These are phyloP conservation scores for Hemibates koningsi DNA, from an alignment of 2,113 vertebrate species.

Conservation along the genomic window DNA sequence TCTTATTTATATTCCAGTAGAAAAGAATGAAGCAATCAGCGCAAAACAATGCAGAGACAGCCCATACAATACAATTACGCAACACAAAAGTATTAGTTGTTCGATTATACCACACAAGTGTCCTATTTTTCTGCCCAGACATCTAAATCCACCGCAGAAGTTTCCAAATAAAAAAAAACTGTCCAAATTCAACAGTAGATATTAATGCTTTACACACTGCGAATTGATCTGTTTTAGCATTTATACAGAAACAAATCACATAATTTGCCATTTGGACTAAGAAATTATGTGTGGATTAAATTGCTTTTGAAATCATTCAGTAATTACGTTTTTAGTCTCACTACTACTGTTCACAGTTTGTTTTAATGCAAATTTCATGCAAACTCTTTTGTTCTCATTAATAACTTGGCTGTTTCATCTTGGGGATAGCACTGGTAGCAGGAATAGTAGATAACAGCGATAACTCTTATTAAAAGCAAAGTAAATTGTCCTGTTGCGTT, in stretches of 20 bases:
- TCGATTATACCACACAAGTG: neutral
- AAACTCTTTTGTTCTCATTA: neutral
- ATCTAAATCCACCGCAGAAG: neutral
- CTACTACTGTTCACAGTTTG: neutral
- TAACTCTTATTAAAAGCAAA: conserved; percentile 26
- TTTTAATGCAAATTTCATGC: neutral
- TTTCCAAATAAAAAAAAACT: neutral
- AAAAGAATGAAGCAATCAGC: neutral
- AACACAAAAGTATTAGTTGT: neutral
- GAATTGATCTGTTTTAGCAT: neutral
- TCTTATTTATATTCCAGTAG: conserved; percentile 26
- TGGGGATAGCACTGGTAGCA: neutral
- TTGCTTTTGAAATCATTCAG: neutral
- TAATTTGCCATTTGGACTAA: neutral
- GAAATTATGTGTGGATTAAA: neutral
- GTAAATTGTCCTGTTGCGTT: conserved; percentile 25
- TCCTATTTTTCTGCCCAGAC: neutral
- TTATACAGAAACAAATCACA: neutral
- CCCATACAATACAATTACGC: neutral
- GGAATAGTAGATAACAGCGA: neutral
- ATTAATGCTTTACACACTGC: neutral
- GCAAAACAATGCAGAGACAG: neutral
- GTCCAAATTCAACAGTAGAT: neutral
- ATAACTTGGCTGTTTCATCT: neutral
- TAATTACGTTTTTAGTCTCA: neutral